These are phyloP conservation scores for Potorous gilbertii DNA, from an alignment of 2,797 vertebrate genomes.

Conservation along the genomic window DNA sequence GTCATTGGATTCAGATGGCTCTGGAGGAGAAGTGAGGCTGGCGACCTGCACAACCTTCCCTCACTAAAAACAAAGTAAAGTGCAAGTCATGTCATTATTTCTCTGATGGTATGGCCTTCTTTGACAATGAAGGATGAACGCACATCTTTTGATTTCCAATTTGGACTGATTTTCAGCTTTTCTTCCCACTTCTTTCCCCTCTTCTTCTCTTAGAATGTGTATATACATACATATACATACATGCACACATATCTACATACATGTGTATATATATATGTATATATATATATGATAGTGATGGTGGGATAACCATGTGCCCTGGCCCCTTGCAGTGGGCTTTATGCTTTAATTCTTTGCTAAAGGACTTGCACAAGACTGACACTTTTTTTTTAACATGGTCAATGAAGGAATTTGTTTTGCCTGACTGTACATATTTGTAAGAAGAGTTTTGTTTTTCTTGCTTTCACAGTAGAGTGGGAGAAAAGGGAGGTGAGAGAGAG, in stretches of 20 bases:
- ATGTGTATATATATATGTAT: too few relatives aligned
- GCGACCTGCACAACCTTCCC: too few relatives aligned
- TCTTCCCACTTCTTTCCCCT: background rate
- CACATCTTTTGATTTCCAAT: background rate
- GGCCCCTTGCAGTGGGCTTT: background rate
- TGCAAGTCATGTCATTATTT: too few relatives aligned
- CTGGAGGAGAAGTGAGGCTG: too few relatives aligned
- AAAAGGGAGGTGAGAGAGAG: background rate
- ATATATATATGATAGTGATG: background rate
- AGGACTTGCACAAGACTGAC: background rate
- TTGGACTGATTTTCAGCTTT: background rate
- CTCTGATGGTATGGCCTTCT: too few relatives aligned
- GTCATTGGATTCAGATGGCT: too few relatives aligned
- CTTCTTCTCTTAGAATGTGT: background rate
- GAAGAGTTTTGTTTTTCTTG: background rate
- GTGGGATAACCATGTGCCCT: background rate
- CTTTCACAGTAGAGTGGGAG: background rate
- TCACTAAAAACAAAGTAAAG: too few relatives aligned
- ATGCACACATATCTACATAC: too few relatives aligned
- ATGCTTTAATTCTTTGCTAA: background rate
- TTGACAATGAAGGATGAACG: too few relatives aligned
- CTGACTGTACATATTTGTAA: background rate
- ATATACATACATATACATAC: background rate
- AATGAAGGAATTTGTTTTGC: background rate
- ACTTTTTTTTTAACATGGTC: background rate